phyloP scores from a whole-genome alignment of 2,113 vertebrate genomes.

The Nibea coibor region DNA sequence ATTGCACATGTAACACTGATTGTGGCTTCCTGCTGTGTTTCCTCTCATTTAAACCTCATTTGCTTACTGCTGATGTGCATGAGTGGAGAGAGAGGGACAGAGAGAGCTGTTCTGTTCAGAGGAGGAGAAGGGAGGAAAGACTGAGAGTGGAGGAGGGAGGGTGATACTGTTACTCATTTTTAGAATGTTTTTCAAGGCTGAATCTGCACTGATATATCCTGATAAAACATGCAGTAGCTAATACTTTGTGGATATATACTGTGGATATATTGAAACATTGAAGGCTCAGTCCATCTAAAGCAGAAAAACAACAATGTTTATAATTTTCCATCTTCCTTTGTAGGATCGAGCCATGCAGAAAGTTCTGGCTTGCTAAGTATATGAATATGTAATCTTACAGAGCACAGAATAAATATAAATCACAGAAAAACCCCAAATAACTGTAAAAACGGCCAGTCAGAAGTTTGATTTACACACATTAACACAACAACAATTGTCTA shows the following conservation, averaged over 20 bases:
- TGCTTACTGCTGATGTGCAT: neutral
- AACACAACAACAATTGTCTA: no score
- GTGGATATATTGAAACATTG: neutral
- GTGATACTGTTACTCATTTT: neutral
- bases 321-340: neutral
- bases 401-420: no score
- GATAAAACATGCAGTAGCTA: neutral
- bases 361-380: no score
- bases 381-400: no score
- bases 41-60: neutral
- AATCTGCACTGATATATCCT: neutral
- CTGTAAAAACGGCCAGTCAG: no score
- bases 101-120: neutral
- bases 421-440: no score
- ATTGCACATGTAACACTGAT: neutral
- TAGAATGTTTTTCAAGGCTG: conserved; percentile 31
- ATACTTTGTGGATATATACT: neutral
- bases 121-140: conserved; percentile 3
- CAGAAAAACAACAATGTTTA: neutral
- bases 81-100: conserved; percentile 8
- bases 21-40: conserved; percentile 15
- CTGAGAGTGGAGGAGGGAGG: conserved; percentile 1
- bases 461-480: no score
- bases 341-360: neutral
- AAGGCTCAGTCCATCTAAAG: neutral